Evolutionary conservation across 2,888 invertebrate species (phyloP), one percentile per base, ranked within the genome.

Genomic region (Stenurella melanura): DNA sequence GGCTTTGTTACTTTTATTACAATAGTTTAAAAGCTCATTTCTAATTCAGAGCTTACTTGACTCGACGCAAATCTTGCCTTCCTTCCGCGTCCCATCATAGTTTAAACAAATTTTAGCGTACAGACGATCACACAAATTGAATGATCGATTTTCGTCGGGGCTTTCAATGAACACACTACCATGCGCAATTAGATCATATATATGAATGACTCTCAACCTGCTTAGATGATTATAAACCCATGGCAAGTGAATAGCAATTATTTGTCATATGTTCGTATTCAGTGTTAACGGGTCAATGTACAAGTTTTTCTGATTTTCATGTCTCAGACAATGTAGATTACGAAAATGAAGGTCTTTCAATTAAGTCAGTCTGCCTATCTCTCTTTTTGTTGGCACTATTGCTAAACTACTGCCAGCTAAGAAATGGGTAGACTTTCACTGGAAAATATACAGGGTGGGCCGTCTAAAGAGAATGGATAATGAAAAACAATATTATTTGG

Each of bases 1-100:
- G 50, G 50, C 50, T 50, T 50, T 50, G 50, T 50, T 50, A 50
- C 50, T 50, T 50, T 50, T 50, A 50, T 50, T 50, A 50, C 50
- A 50, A 50, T 50, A 50, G 50, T 50, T 50, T 50, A 50, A 50
- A 50, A 50, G 50, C 50, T 50, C 50, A 50, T 50, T n/a, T 50
- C 50, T 50, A 50, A 50, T 50, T 50, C 50, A 50, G n/a, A 50
- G 6, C n/a, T n/a, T 6, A 50, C 6, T 42, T 34, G 30, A 15
- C 42, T 15, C 15, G 1, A 42, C 42, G 0, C 42, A 42, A 42
- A 42, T 15, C 42, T 50, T 50, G 50, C 50, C 15, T n/a, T 50
- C 15, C 50, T 50, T 15, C 12, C n/a, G 50, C n/a, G 4, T 50
- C n/a, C 50, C 50, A 15, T 7, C 15, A 50, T 50, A 50, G 50